Evolutionary conservation across 2,797 vertebrate species (phyloP).

Genomic region (Iguana delicatissima): DNA sequence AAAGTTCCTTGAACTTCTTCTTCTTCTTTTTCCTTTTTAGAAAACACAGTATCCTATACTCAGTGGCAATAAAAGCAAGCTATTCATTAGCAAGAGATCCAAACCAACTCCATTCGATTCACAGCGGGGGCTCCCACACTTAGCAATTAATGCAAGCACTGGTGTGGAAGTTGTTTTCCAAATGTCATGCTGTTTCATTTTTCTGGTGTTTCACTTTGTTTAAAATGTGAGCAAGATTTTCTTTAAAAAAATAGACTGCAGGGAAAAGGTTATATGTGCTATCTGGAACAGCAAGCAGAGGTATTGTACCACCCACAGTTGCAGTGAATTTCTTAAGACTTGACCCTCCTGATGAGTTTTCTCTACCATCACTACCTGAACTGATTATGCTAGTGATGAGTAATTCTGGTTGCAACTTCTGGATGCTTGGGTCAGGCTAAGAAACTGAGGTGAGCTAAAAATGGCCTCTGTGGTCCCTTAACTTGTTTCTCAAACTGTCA

Average conservation of each 20-base stretch:
- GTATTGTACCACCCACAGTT: not conserved
- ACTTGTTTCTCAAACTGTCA: not conserved
- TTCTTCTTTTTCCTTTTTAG: slow-evolving; percentile 28
- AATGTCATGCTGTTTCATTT: slow-evolving; percentile 54
- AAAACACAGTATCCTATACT: slow-evolving; percentile 48
- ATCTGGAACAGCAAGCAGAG: not conserved
- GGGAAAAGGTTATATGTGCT: not conserved
- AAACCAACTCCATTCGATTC: slow-evolving; percentile 67
- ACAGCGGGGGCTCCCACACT: slow-evolving; percentile 68
- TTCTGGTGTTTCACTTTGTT: slow-evolving; percentile 36
- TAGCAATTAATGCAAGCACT: slow-evolving; percentile 70
- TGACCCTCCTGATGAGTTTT: not conserved
- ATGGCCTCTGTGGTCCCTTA: not conserved
- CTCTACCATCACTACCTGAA: not conserved
- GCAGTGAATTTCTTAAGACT: not conserved
- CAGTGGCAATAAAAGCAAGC: slow-evolving; percentile 64
- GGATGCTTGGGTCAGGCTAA: not conserved
- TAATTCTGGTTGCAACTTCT: not conserved
- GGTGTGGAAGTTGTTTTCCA: slow-evolving; percentile 63
- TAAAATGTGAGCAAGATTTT: slow-evolving; percentile 49
- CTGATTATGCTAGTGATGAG: too few relatives aligned
- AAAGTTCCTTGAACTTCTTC: not conserved
- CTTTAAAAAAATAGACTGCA: not conserved
- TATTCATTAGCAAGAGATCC: slow-evolving; percentile 73
- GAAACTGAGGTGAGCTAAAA: not conserved